Conservation (phyloP, 2,113 vertebrate genomes). For the Microtus montanus region DNA sequence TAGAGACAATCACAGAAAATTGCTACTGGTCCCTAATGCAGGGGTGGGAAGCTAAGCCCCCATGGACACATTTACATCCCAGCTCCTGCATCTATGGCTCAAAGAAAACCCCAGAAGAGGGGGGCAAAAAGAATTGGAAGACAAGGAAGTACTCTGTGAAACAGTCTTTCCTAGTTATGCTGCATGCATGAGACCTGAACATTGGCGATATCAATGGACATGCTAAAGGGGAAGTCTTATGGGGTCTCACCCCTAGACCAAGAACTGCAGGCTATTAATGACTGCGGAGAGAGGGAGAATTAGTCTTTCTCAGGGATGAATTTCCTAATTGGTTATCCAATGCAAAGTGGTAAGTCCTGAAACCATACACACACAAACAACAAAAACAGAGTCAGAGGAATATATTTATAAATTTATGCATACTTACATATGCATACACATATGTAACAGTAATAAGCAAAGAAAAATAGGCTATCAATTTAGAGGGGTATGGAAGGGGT, state of each 20-base stretch:
- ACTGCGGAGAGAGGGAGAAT: no score
- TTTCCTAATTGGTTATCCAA: neutral
- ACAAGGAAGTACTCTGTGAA: neutral
- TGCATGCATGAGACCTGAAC: neutral
- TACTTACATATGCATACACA: neutral
- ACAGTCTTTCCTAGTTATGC: neutral
- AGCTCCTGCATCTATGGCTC: no score
- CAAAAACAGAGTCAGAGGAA: neutral
- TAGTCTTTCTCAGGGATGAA: neutral
- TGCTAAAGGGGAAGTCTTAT: no score
- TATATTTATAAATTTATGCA: neutral
- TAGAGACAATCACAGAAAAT: neutral
- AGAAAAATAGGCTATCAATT: neutral
- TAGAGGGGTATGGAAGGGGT: no score
- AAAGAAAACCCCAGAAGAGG: neutral
- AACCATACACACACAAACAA: neutral
- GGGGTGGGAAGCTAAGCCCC: neutral
- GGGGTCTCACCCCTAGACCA: neutral
- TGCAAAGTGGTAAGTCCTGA: neutral
- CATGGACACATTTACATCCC: neutral
- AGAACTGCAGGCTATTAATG: neutral
- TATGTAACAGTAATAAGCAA: neutral
- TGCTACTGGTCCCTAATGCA: neutral
- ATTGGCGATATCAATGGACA: neutral
- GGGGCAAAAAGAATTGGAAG: neutral